These are phyloP conservation scores for Platysteira castanea DNA, from an alignment of 2,113 vertebrate genomes.

Conservation along the genomic window DNA sequence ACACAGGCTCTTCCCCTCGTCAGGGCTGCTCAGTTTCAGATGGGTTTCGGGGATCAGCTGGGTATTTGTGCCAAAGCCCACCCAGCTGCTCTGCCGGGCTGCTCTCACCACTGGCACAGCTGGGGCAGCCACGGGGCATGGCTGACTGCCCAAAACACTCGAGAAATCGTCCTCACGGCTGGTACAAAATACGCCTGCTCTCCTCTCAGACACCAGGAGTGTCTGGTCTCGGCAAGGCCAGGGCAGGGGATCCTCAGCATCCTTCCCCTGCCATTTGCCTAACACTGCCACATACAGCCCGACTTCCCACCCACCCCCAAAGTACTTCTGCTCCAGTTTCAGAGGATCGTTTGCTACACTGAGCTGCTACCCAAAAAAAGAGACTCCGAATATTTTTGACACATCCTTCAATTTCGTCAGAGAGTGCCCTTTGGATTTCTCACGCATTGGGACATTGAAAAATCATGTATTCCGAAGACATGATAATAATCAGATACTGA, in stretches of 20 bases:
- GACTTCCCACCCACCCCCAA: neutral
- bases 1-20: fast-evolving
- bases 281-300: neutral
- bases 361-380: neutral
- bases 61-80: neutral
- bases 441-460: neutral
- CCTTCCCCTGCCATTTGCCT: neutral
- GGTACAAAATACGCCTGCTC: neutral
- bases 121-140: neutral
- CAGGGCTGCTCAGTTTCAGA: neutral
- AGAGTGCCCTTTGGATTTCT: neutral
- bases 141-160: neutral
- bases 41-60: fast-evolving
- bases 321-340: neutral
- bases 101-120: neutral
- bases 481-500: neutral
- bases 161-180: neutral
- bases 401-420: neutral
- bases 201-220: neutral
- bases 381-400: neutral
- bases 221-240: neutral
- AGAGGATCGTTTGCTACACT: neutral
- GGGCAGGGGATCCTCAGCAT: neutral
- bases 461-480: neutral
- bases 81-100: fast-evolving